A percentile compares a stretch with the other conserved stretches of the same genome.
Conservation (phyloP, 2,797 vertebrate genomes). For the Mus spretus region DNA sequence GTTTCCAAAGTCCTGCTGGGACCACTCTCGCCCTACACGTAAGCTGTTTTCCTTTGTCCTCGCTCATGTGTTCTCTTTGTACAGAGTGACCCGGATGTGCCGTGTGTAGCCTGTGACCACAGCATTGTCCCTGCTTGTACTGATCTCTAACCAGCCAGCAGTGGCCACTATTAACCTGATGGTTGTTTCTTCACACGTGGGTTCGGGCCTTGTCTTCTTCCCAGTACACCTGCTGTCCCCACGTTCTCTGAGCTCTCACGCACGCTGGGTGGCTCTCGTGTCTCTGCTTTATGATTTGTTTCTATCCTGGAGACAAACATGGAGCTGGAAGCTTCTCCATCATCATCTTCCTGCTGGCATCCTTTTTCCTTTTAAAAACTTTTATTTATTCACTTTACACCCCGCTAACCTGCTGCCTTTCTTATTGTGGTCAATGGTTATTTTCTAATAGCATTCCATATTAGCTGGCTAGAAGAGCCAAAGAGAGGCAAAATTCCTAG, state of each 20-base stretch:
- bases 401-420: not conserved
- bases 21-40: constrained; percentile 97
- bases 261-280: constrained; percentile 21
- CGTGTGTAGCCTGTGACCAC: not conserved
- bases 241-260: not conserved
- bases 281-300: constrained; percentile 55
- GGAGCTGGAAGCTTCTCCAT: constrained; percentile 18
- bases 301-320: constrained; percentile 13
- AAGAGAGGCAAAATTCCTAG: not conserved
- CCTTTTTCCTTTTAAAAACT: not conserved
- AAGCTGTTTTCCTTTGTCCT: constrained; percentile 86
- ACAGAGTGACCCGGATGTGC: constrained; percentile 14
- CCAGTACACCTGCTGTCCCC: not conserved
- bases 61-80: constrained; percentile 30
- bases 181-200: constrained; percentile 61
- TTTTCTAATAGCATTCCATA: not conserved
- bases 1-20: constrained; percentile 98
- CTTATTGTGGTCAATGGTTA: not conserved
- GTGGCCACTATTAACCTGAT: constrained; percentile 25
- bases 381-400: too few relatives aligned
- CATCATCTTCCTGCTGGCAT: not conserved
- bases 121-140: constrained; percentile 5
- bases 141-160: not conserved
- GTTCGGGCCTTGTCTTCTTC: constrained; percentile 55
- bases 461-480: not conserved